phyloP scores from a whole-genome alignment of 2,888 invertebrate species.

The Lithophane ornitopus region DNA sequence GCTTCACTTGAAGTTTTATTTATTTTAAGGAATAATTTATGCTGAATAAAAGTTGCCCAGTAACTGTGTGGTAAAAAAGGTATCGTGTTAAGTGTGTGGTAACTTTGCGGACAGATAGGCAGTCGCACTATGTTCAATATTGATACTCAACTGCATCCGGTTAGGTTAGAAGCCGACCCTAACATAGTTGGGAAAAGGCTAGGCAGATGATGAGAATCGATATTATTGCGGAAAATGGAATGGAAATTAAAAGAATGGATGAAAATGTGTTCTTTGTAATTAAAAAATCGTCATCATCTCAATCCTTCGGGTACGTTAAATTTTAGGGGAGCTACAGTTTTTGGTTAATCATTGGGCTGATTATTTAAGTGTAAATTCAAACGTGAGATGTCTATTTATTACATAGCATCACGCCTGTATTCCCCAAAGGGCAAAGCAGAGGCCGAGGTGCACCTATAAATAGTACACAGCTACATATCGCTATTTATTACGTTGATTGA shows the following conservation, averaged over 20 bases:
- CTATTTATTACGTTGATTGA: not conserved
- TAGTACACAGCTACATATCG: too few relatives aligned
- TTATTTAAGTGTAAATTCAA: not conserved
- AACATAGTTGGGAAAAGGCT: not conserved
- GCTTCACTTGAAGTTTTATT: constrained; percentile 74
- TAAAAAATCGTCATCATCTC: not conserved
- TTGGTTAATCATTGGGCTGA: not conserved
- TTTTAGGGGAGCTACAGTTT: too few relatives aligned
- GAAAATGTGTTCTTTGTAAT: not conserved
- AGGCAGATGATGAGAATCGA: too few relatives aligned
- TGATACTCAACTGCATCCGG: too few relatives aligned
- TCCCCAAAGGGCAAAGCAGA: too few relatives aligned
- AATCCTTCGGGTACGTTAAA: not conserved
- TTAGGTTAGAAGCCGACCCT: not conserved
- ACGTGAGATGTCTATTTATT: too few relatives aligned
- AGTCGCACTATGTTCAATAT: not conserved
- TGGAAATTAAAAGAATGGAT: too few relatives aligned
- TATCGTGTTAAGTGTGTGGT: too few relatives aligned
- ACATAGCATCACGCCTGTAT: too few relatives aligned
- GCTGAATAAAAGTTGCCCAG: too few relatives aligned
- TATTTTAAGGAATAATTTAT: not conserved
- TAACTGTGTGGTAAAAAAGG: too few relatives aligned
- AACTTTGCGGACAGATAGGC: not conserved
- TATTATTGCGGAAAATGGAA: not conserved
- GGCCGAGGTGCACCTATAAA: too few relatives aligned